These are phyloP conservation scores for Amphiprion clarkii DNA, from an alignment of 2,797 vertebrate species.

Conservation along the genomic window DNA sequence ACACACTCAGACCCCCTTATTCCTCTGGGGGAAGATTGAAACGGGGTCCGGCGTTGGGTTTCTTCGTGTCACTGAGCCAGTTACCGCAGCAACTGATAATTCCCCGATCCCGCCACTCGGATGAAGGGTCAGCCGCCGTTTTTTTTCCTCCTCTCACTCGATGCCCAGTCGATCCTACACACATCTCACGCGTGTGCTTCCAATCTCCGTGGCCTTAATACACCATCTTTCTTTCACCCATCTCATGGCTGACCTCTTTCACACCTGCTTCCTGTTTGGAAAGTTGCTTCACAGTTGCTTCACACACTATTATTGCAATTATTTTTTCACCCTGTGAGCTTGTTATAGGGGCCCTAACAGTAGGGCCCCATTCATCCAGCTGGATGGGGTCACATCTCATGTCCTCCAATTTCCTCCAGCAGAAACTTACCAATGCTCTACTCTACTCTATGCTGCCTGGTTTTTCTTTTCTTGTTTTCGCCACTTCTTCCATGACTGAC, in stretches of 20 bases:
- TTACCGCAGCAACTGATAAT: conserved; percentile 68
- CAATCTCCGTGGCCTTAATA: conserved; percentile 43
- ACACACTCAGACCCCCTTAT: conserved; percentile 3
- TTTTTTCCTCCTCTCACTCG: conserved; percentile 36
- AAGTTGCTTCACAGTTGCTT: conserved; percentile 38
- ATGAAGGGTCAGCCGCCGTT: conserved; percentile 62
- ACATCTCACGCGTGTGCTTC: conserved; percentile 9
- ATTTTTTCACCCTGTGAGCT: conserved; percentile 43
- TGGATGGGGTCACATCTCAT: conserved; percentile 50
- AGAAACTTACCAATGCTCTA: conserved; percentile 24
- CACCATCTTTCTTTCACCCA: conserved; percentile 26
- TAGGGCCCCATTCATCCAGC: conserved; percentile 39
- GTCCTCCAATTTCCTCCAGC: conserved; percentile 29
- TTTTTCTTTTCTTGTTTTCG: not conserved
- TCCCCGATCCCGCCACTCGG: conserved; percentile 48
- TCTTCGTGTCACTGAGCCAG: conserved; percentile 50
- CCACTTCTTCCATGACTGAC: conserved; percentile 29
- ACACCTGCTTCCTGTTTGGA: conserved; percentile 45
- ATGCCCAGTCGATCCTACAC: conserved; percentile 26
- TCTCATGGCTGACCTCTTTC: conserved; percentile 49
- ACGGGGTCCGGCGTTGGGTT: conserved; percentile 33
- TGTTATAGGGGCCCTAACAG: conserved; percentile 35
- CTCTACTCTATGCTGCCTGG: not conserved
- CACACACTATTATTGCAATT: conserved; percentile 51
- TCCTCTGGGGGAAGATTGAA: conserved; percentile 53